phyloP scores from a whole-genome alignment of 2,888 invertebrate genomes.

The Zonitis immaculata region DNA sequence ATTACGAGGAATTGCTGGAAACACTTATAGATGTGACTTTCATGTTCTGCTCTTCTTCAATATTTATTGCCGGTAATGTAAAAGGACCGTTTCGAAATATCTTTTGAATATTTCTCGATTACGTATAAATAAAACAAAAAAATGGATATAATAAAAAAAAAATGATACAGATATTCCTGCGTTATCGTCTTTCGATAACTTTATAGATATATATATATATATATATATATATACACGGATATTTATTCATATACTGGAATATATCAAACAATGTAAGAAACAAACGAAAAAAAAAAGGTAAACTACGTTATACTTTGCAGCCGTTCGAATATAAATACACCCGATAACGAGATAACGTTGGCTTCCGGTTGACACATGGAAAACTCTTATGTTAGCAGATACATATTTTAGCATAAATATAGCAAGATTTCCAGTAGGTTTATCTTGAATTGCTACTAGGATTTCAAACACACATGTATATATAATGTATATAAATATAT shows the following conservation, averaged over 20 bases:
- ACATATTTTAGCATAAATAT: not conserved
- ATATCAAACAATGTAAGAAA: not conserved
- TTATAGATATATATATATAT: no score
- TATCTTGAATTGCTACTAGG: not conserved
- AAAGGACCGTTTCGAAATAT: not conserved
- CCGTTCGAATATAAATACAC: not conserved
- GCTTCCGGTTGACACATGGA: not conserved
- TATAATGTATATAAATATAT: no score
- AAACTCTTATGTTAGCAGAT: not conserved
- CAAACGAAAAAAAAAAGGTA: not conserved
- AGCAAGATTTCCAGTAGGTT: not conserved
- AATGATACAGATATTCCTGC: no score
- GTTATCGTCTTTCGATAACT: not conserved
- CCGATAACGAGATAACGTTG: not conserved
- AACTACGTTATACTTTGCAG: not conserved
- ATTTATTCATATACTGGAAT: not conserved
- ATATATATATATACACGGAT: no score
- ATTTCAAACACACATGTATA: no score
- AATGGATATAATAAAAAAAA: no score
- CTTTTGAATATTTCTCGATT: not conserved
- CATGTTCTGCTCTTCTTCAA: not conserved
- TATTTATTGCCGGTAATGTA: not conserved
- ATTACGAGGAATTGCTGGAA: not conserved
- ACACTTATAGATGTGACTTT: not conserved
- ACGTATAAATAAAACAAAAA: no score